Conservation (phyloP, 2,797 vertebrate species). For the Microctenopoma lineatum region DNA sequence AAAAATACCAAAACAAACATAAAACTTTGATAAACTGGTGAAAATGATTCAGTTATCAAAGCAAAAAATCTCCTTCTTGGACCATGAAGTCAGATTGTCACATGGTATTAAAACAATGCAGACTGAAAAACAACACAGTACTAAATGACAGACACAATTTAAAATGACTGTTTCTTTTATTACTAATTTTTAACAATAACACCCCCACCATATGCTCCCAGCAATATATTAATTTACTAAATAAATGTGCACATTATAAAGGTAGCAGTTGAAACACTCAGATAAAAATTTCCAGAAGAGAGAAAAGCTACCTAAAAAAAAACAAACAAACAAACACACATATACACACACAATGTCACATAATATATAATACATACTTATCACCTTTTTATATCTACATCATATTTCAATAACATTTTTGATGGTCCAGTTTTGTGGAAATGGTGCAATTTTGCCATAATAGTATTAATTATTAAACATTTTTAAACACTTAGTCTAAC, state of each 20-base stretch:
- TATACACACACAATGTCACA: conserved; percentile 5
- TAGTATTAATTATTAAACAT: conserved; percentile 61
- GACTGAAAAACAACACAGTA: neutral
- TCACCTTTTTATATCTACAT: conserved; percentile 15
- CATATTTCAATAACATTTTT: conserved; percentile 21
- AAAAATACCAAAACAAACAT: no score
- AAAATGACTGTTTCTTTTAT: conserved; percentile 68
- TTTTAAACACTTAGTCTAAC: conserved; percentile 61
- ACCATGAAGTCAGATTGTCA: no score
- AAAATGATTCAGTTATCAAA: no score
- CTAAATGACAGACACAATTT: conserved; percentile 1
- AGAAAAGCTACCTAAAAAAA: no score
- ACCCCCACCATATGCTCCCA: conserved; percentile 50
- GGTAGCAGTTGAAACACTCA: conserved; percentile 61
- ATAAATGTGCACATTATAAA: conserved; percentile 70
- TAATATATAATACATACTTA: conserved; percentile 18
- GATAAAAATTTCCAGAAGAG: conserved; percentile 13
- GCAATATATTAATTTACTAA: conserved; percentile 63
- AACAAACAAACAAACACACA: neutral
- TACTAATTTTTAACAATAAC: conserved; percentile 56
- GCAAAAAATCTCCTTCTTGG: no score
- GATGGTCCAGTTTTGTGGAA: conserved; percentile 15
- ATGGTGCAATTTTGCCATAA: conserved; percentile 35
- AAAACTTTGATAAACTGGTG: no score
- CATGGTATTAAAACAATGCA: no score